phyloP scores from a whole-genome alignment of 2,113 vertebrate genomes.

The Paedocypris sp. region DNA sequence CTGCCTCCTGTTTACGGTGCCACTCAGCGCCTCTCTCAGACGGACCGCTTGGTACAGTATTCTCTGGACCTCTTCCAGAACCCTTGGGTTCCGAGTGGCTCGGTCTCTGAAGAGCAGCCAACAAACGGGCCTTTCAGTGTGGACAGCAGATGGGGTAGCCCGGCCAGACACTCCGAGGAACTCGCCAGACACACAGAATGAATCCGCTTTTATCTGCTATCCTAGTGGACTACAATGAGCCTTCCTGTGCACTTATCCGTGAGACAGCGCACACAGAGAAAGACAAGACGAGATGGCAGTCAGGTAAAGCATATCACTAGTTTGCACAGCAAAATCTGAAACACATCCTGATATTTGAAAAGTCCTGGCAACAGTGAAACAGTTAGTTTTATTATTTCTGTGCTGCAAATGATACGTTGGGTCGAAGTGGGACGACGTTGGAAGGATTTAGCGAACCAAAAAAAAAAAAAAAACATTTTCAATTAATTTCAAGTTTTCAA shows the following conservation, averaged over 20 bases:
- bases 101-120: conserved; percentile 36
- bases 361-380: conserved; percentile 26
- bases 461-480: too few species aligned
- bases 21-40: conserved; percentile 29
- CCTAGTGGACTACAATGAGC: conserved; percentile 28
- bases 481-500: too few species aligned
- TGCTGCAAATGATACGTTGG: background rate
- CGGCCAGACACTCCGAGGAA: conserved; percentile 21
- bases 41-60: conserved; percentile 18
- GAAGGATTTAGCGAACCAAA: background rate
- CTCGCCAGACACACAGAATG: conserved; percentile 35
- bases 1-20: conserved; percentile 35
- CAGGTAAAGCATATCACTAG: background rate
- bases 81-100: conserved; percentile 29
- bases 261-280: conserved; percentile 31
- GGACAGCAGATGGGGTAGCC: conserved; percentile 15
- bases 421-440: background rate
- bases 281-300: background rate
- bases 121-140: conserved; percentile 32
- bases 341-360: background rate
- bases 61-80: conserved; percentile 29
- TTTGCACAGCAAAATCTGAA: background rate
- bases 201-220: conserved; percentile 43
- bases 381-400: background rate
- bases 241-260: conserved; percentile 38